These are phyloP conservation scores for Polyommatus icarus DNA, from an alignment of 2,888 invertebrate species.

Conservation along the genomic window DNA sequence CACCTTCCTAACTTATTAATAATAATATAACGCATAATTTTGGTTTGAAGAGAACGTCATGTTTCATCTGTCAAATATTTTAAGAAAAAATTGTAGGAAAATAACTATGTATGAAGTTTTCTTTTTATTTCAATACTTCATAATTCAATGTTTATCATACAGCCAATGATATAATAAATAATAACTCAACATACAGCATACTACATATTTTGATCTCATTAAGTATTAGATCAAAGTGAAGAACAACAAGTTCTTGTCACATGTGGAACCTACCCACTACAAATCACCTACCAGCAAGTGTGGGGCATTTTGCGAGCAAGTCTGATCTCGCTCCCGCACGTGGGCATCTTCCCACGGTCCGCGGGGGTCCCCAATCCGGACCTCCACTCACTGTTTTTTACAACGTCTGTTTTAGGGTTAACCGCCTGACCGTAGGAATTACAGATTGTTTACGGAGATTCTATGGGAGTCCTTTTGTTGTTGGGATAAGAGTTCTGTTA, in stretches of 20 bases:
- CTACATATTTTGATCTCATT: too few relatives aligned
- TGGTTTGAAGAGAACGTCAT: too few relatives aligned
- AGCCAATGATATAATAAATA: too few relatives aligned
- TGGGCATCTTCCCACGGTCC: constrained; percentile 62
- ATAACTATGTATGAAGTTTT: neutral
- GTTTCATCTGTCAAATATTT: too few relatives aligned
- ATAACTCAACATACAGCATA: too few relatives aligned
- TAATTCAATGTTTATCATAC: too few relatives aligned
- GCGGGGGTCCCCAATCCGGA: constrained; percentile 52
- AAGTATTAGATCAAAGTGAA: too few relatives aligned
- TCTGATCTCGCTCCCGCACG: constrained; percentile 50
- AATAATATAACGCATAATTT: too few relatives aligned
- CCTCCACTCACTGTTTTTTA: constrained; percentile 45
- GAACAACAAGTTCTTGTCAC: constrained; percentile 1
- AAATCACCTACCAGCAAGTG: neutral
- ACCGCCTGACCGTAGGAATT: neutral
- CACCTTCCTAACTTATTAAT: too few relatives aligned
- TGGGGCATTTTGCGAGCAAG: constrained; percentile 47
- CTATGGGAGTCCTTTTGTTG: neutral
- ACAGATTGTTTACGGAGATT: neutral
- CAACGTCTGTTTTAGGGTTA: constrained; percentile 24
- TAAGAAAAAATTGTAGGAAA: too few relatives aligned
- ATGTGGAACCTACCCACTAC: neutral
- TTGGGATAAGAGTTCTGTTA: neutral
- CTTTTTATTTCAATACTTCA: too few relatives aligned